Evolutionary conservation across 2,113 vertebrate species (phyloP).

Genomic region (Anarrhichthys ocellatus): DNA sequence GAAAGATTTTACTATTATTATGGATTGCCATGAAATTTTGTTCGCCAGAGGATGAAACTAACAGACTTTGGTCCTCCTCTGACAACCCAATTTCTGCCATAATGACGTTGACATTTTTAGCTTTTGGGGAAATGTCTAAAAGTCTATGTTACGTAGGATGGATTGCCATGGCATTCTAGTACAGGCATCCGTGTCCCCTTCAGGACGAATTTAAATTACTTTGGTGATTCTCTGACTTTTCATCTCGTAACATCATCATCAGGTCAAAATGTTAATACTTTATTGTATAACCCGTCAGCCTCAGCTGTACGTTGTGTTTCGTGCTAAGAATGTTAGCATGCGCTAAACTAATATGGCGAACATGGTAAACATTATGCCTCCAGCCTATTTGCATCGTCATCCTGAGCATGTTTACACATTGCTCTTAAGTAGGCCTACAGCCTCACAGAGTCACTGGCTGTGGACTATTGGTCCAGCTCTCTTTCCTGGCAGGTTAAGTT

Average conservation of each 20-base stretch:
- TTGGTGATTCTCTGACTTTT: neutral
- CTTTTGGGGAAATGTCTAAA: neutral
- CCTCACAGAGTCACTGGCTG: neutral
- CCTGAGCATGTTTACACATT: neutral
- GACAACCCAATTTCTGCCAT: neutral
- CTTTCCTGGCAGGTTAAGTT: constrained; percentile 26
- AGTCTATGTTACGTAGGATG: neutral
- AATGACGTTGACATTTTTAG: neutral
- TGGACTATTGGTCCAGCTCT: neutral
- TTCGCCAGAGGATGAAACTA: neutral
- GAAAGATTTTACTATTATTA: neutral
- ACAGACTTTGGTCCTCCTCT: neutral
- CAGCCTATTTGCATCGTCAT: neutral
- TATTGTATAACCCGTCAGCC: neutral
- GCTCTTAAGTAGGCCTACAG: neutral
- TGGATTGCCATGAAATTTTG: neutral
- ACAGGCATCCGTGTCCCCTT: neutral
- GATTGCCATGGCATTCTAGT: neutral
- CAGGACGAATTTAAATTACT: neutral
- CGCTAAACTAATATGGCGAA: neutral
- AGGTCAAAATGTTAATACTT: neutral
- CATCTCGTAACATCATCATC: neutral
- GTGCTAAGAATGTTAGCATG: neutral
- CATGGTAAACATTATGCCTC: neutral
- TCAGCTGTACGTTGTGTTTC: neutral